These are phyloP conservation scores for Ctenomys sociabilis DNA, from an alignment of 2,113 vertebrate genomes.

Conservation along the genomic window DNA sequence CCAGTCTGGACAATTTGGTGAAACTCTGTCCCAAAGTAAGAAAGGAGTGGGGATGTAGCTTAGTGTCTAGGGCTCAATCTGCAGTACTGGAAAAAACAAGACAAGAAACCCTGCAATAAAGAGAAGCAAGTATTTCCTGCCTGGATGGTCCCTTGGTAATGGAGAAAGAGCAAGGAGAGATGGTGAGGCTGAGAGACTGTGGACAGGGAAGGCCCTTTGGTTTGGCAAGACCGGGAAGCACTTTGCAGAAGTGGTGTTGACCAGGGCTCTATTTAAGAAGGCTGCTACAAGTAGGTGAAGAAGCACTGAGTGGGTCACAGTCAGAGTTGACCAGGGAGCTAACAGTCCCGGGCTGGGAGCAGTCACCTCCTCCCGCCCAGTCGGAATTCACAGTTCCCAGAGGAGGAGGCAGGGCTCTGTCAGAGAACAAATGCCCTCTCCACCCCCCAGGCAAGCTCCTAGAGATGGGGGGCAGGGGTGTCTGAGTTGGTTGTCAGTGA, in stretches of 20 bases:
- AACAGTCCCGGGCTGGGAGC: not conserved
- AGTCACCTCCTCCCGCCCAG: not conserved
- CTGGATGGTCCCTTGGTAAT: not conserved
- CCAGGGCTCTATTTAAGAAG: not conserved
- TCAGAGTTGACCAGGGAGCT: not conserved
- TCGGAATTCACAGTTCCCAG: not conserved
- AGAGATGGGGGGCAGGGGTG: not conserved
- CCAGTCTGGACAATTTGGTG: not conserved
- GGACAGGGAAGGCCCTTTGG: not conserved
- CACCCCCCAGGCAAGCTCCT: too few species aligned
- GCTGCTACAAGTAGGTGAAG: not conserved
- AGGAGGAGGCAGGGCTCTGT: accelerated
- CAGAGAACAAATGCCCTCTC: not conserved
- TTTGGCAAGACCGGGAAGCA: not conserved
- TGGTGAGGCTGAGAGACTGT: not conserved
- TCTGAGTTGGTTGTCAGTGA: not conserved
- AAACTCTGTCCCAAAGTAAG: not conserved
- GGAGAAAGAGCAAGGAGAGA: not conserved
- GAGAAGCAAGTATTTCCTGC: not conserved
- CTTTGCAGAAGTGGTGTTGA: not conserved
- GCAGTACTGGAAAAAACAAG: not conserved
- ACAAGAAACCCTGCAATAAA: not conserved
- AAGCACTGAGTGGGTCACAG: not conserved
- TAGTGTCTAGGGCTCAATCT: not conserved
- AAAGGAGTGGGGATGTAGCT: not conserved